Evolutionary conservation across 2,888 invertebrate genomes (phyloP).

Genomic region (Barypeithes pellucidus): DNA sequence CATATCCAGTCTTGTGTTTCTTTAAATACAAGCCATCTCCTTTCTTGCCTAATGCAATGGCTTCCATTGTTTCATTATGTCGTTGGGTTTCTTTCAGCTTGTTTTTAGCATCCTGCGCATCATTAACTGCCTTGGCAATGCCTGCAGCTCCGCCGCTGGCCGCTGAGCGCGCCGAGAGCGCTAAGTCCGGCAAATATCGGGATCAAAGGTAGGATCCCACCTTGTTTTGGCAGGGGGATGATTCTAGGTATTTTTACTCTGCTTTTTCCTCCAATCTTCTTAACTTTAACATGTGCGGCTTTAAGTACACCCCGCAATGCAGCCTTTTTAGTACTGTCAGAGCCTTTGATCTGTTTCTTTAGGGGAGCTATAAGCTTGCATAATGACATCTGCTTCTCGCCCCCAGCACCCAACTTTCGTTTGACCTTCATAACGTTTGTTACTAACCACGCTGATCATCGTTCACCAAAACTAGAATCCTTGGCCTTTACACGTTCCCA

Average conservation of each 20-base stretch:
- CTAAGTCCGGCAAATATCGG: not conserved
- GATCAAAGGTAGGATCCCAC: too few species aligned
- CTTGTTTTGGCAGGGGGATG: not conserved
- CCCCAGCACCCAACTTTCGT: not conserved
- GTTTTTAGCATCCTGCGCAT: not conserved
- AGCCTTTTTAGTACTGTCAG: too few species aligned
- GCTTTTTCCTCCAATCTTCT: not conserved
- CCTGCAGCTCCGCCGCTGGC: too few species aligned
- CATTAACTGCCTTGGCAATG: too few species aligned
- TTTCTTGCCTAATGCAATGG: not conserved
- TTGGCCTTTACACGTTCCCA: too few species aligned
- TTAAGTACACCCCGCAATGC: too few species aligned
- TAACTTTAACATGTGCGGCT: too few species aligned
- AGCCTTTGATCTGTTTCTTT: too few species aligned
- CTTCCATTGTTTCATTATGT: not conserved
- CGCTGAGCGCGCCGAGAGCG: not conserved
- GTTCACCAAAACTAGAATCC: conserved; percentile 1
- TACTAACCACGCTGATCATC: too few species aligned
- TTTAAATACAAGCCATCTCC: too few species aligned
- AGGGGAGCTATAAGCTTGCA: not conserved
- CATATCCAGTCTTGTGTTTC: too few species aligned
- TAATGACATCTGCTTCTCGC: not conserved
- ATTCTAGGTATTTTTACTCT: not conserved
- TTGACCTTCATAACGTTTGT: not conserved
- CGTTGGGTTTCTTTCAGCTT: not conserved